A percentile compares a stretch with the other conserved stretches of the same genome.
These are phyloP conservation scores for Sebastes itinus DNA, from an alignment of 2,797 vertebrate genomes.

Conservation along the genomic window DNA sequence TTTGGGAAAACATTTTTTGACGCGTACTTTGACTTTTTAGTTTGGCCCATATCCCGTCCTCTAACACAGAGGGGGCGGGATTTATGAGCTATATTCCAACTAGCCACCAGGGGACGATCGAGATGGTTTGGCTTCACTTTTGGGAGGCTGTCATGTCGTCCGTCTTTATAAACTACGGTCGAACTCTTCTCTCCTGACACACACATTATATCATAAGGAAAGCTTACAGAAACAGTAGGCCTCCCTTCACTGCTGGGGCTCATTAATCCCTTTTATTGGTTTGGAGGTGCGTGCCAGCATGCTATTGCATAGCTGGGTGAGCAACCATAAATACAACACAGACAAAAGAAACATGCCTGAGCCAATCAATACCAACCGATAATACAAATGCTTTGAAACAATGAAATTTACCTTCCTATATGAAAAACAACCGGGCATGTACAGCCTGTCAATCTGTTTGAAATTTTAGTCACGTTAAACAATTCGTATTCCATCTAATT, in stretches of 20 bases:
- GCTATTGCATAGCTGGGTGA: not conserved
- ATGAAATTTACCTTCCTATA: not conserved
- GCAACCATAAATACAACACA: not conserved
- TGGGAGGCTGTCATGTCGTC: not conserved
- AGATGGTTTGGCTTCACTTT: not conserved
- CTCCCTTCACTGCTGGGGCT: not conserved
- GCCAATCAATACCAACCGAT: not conserved
- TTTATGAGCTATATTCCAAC: not conserved
- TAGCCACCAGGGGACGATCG: not conserved
- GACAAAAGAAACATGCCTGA: not conserved
- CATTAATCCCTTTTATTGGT: constrained; percentile 9
- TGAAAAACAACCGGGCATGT: not conserved
- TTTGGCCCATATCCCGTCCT: not conserved
- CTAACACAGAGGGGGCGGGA: not conserved
- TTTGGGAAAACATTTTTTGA: not conserved
- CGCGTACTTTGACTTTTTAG: not conserved
- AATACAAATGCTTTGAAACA: not conserved
- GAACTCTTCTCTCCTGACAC: not conserved
- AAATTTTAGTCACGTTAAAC: too few species aligned
- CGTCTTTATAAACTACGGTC: not conserved
- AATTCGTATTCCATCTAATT: too few species aligned
- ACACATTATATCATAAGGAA: not conserved
- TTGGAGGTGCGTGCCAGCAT: not conserved
- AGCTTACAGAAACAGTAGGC: not conserved
- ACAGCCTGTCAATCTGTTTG: too few species aligned